Percentiles rank a stretch among this genome's conserved stretches.
Evolutionary conservation across 2,797 vertebrate genomes (phyloP).

Genomic region (Pipistrellus kuhlii): DNA sequence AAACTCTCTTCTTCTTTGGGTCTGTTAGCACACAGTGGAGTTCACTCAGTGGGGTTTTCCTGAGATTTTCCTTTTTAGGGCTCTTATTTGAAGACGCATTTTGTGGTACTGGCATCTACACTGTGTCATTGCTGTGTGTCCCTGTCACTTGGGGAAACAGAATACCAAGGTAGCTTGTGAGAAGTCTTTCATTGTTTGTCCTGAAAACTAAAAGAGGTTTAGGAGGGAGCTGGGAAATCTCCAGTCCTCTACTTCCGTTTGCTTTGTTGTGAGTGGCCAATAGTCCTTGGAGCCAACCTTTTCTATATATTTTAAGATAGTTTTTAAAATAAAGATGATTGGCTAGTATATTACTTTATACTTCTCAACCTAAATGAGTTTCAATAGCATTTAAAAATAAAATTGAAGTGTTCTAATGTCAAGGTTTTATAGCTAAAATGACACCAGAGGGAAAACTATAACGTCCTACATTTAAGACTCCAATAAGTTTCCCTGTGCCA

Average conservation of each 20-base stretch:
- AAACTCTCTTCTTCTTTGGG: background rate
- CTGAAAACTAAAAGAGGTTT: background rate
- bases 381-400: slow-evolving; percentile 39
- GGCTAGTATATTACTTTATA: slow-evolving; percentile 8
- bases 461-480: background rate
- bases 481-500: background rate
- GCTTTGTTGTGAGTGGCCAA: background rate
- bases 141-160: background rate
- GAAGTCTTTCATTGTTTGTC: background rate
- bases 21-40: no score
- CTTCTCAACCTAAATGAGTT: slow-evolving; percentile 38
- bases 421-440: background rate
- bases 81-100: background rate
- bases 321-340: background rate
- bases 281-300: background rate
- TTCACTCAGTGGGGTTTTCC: background rate
- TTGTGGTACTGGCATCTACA: background rate
- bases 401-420: background rate
- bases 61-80: background rate
- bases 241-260: background rate
- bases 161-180: background rate
- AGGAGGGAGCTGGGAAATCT: background rate
- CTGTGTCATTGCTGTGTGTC: background rate
- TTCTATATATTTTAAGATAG: background rate
- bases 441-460: slow-evolving; percentile 81